These are phyloP conservation scores for Perccottus glenii DNA, from an alignment of 2,113 vertebrate genomes.

Conservation along the genomic window DNA sequence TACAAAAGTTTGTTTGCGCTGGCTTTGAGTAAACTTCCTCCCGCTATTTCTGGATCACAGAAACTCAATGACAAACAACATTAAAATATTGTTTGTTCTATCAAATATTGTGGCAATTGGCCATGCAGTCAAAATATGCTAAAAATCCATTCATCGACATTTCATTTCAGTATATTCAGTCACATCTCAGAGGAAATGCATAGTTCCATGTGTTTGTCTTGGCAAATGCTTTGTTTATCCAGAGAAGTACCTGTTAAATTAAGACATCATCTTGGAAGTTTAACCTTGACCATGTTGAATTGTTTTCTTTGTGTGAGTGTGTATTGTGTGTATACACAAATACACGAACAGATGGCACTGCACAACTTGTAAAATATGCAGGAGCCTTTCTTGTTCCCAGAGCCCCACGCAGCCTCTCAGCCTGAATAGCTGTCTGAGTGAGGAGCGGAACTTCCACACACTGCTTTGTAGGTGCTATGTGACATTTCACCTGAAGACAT, in stretches of 20 bases:
- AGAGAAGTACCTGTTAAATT: constrained; percentile 6
- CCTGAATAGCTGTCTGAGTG: constrained; percentile 35
- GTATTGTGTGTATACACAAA: constrained; percentile 32
- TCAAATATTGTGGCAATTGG: no score
- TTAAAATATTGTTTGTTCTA: not conserved
- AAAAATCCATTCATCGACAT: no score
- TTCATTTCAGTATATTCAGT: no score
- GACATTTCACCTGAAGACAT: constrained; percentile 5
- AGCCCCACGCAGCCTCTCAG: constrained; percentile 25
- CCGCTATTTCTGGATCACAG: not conserved
- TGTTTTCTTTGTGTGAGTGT: constrained; percentile 12
- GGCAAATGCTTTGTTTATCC: not conserved
- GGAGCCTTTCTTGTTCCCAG: constrained; percentile 35
- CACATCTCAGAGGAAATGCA: no score
- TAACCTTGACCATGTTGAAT: constrained; percentile 1
- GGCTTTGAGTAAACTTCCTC: constrained; percentile 8
- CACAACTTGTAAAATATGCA: constrained; percentile 64
- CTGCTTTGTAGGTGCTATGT: constrained; percentile 7
- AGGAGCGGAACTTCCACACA: constrained; percentile 4
- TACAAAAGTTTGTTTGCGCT: constrained; percentile 1
- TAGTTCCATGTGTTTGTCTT: no score
- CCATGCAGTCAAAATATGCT: no score
- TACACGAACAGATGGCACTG: constrained; percentile 49
- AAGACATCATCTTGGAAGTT: constrained; percentile 6
- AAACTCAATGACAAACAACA: not conserved